These are phyloP conservation scores for Triops longicaudatus DNA, from an alignment of 1,140 invertebrate genomes.

Conservation along the genomic window DNA sequence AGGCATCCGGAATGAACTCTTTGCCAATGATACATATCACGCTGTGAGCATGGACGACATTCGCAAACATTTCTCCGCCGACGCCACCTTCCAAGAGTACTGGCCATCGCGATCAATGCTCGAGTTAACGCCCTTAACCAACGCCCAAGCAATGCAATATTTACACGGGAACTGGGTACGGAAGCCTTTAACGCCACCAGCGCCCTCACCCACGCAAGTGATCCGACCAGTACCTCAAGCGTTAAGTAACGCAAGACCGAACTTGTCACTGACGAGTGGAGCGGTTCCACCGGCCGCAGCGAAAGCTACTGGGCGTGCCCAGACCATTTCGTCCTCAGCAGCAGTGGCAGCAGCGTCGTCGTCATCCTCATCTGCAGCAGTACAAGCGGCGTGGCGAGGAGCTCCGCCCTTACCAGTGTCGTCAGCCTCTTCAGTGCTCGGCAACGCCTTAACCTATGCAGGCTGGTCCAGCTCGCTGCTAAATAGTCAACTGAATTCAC, in stretches of 20 bases:
- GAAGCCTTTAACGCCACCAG: slow-evolving; percentile 26
- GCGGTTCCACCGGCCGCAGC: background rate
- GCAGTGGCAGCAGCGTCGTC: background rate
- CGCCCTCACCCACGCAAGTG: slow-evolving; percentile 25
- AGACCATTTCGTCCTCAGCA: background rate
- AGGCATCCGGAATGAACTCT: slow-evolving; percentile 80
- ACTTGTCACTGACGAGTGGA: slow-evolving; percentile 15
- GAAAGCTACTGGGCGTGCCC: background rate
- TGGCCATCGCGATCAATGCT: slow-evolving; percentile 56
- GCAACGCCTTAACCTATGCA: background rate
- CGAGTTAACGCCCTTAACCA: slow-evolving; percentile 26
- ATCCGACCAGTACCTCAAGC: slow-evolving; percentile 25
- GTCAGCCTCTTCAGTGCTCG: background rate
- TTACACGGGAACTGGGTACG: slow-evolving; percentile 28
- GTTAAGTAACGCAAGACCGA: slow-evolving; percentile 24
- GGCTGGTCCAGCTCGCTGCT: background rate
- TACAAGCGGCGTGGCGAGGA: background rate
- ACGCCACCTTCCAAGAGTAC: slow-evolving; percentile 80
- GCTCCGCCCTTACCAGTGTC: background rate
- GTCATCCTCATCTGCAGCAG: background rate
- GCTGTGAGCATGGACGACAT: slow-evolving; percentile 83
- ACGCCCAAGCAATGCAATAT: slow-evolving; percentile 24
- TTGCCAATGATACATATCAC: slow-evolving; percentile 76
- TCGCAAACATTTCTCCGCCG: slow-evolving; percentile 78
- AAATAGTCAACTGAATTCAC: background rate